Evolutionary conservation across 2,797 vertebrate species (phyloP).

Genomic region (Helarctos malayanus): DNA sequence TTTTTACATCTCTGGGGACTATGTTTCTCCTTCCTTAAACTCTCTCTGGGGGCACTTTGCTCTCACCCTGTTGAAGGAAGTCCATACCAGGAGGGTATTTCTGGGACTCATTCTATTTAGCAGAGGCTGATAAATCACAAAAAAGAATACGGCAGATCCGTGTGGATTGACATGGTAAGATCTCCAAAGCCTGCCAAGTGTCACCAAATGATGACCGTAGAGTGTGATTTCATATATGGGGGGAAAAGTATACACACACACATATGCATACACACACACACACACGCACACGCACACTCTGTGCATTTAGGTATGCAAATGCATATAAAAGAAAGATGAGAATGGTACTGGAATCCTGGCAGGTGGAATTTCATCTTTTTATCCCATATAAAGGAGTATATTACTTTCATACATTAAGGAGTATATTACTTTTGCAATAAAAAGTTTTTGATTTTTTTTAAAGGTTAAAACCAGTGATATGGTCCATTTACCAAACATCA

Average conservation of each 20-base stretch:
- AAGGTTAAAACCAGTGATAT: background rate
- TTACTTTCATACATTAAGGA: constrained; percentile 33
- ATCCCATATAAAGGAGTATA: background rate
- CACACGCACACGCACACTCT: background rate
- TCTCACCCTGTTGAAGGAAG: background rate
- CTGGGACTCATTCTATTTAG: constrained; percentile 44
- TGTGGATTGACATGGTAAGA: background rate
- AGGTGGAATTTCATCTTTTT: constrained; percentile 59
- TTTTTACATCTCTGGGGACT: constrained; percentile 13
- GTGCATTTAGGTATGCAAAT: background rate
- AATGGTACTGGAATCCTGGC: background rate
- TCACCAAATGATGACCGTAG: background rate
- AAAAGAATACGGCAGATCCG: background rate
- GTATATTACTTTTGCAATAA: constrained; percentile 45
- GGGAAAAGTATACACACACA: background rate
- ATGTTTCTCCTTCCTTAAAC: constrained; percentile 26
- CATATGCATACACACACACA: background rate
- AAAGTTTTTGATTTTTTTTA: background rate
- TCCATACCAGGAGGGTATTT: background rate
- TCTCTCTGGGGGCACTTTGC: background rate
- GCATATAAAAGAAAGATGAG: constrained; percentile 37
- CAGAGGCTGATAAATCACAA: background rate
- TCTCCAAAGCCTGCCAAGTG: background rate
- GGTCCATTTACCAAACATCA: constrained; percentile 22
- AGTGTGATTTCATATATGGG: constrained; percentile 10